A percentile compares a stretch with the other conserved stretches of the same genome.
These are phyloP conservation scores for Bradypodion ventrale DNA, from an alignment of 2,797 vertebrate genomes.

Conservation along the genomic window DNA sequence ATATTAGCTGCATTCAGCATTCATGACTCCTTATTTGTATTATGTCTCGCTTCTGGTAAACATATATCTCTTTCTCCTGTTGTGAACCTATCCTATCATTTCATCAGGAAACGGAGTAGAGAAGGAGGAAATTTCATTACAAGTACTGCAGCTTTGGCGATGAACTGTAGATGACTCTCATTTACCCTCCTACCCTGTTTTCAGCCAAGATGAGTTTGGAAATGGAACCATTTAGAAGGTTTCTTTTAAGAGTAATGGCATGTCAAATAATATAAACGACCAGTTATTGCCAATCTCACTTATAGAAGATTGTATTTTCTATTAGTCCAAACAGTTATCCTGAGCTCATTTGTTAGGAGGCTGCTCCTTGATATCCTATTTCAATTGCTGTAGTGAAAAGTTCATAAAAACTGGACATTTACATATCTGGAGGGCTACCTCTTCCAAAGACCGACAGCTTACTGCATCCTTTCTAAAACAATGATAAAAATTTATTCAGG, in stretches of 20 bases:
- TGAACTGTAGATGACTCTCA: constrained; percentile 40
- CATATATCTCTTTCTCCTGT: constrained; percentile 22
- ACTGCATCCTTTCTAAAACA: not conserved
- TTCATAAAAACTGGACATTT: constrained; percentile 16
- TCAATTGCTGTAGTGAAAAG: constrained; percentile 5
- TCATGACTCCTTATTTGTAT: constrained; percentile 36
- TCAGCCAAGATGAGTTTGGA: constrained; percentile 35
- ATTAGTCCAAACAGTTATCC: constrained; percentile 29
- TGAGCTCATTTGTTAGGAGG: constrained; percentile 30
- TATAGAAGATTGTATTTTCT: not conserved
- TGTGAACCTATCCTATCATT: constrained; percentile 44
- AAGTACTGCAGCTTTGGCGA: constrained; percentile 20
- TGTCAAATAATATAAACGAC: constrained; percentile 37
- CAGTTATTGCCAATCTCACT: constrained; percentile 26
- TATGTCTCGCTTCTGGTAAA: constrained; percentile 35
- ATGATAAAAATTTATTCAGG: not conserved
- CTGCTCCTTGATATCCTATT: constrained; percentile 14
- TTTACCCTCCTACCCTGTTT: constrained; percentile 38
- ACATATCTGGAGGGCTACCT: not conserved
- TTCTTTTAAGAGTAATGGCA: constrained; percentile 34
- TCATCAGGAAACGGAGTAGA: constrained; percentile 69
- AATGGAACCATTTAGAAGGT: constrained; percentile 34
- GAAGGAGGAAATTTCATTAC: constrained; percentile 37
- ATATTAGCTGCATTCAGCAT: constrained; percentile 26
- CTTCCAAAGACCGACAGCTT: not conserved